A percentile compares a stretch with the other conserved stretches of the same genome.
These are phyloP conservation scores for Lucilia sericata DNA, from an alignment of 1,140 invertebrate species.

Conservation along the genomic window DNA sequence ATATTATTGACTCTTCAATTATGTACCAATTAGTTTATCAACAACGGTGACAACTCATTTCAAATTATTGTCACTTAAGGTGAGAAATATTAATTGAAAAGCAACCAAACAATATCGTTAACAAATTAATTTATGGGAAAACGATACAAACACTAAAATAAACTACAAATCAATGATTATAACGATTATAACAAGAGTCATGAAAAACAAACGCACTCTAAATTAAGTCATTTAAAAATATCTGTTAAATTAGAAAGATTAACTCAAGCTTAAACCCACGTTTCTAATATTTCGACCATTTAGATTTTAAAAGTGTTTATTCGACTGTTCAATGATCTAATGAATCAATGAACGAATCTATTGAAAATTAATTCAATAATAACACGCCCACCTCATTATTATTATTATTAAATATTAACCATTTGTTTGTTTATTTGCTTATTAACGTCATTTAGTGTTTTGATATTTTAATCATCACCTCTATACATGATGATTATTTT, in stretches of 20 bases:
- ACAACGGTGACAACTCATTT: background rate
- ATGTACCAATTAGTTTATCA: slow-evolving; percentile 1
- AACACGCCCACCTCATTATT: background rate
- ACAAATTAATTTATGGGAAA: background rate
- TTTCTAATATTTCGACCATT: too few species aligned
- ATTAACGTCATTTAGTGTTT: background rate
- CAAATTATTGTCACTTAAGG: slow-evolving; percentile 16
- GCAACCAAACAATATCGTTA: background rate
- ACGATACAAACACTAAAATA: background rate
- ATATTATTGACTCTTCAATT: background rate
- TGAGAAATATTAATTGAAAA: slow-evolving; percentile 12
- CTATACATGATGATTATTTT: background rate
- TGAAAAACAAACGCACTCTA: too few species aligned
- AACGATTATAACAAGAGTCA: background rate
- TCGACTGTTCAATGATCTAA: background rate
- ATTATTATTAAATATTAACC: background rate
- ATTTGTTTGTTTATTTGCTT: background rate
- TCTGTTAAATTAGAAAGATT: too few species aligned
- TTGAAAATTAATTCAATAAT: background rate
- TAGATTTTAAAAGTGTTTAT: too few species aligned
- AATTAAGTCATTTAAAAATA: too few species aligned
- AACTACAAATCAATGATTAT: background rate
- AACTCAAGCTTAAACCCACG: too few species aligned
- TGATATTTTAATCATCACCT: slow-evolving; percentile 11
- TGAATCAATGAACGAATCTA: background rate